Evolutionary conservation across 1,140 invertebrate species (phyloP), one percentile per base, ranked within the genome.

Genomic region (Lepidurus packardi): DNA sequence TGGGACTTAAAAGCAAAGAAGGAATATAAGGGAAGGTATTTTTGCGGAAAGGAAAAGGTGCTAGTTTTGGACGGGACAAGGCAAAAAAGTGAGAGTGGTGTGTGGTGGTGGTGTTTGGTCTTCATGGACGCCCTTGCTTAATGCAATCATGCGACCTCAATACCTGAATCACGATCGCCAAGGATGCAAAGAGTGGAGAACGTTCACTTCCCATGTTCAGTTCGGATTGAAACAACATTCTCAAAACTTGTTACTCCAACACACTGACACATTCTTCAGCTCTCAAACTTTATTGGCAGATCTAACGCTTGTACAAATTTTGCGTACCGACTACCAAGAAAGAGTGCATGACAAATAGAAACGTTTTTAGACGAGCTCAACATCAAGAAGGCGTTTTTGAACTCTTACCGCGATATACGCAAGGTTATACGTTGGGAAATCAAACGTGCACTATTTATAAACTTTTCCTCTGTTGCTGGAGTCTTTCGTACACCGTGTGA

Each of bases 171-270:
- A 77, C 11, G 25, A 43, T 78, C 16, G n/a, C 25, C 21, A 16
- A 42, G 34, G 78, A n/a, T 73, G 42, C 10, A 25, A n/a, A 41
- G 41, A 41, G 16, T 1, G 44, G 45, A 16, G 43, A 76, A 44
- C 43, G 24, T 16, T 45, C 44, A 13, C 41, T 16, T 47, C 44
- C 34, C 74, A 45, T 41, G 13, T 25, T 76, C 24, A 7, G 78
- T 25, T 7, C 47, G 43, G 34, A 21, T 43, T 75, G 76, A 44
- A 41, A 73, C 34, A 79, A 47, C 42, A 24, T 43, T 73, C 78
- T 77, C 78, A 75, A 34, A 77, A 78, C 77, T 76, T 34, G 74
- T 77, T 25, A 73, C 74, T 45, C 79, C 76, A 74, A 78, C 76
- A 77, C 76, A 34, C 21, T 78, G 77, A 80, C 76, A 80, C 76